These are phyloP conservation scores for Heteronetta atricapilla DNA, from an alignment of 2,113 vertebrate genomes.

Conservation along the genomic window DNA sequence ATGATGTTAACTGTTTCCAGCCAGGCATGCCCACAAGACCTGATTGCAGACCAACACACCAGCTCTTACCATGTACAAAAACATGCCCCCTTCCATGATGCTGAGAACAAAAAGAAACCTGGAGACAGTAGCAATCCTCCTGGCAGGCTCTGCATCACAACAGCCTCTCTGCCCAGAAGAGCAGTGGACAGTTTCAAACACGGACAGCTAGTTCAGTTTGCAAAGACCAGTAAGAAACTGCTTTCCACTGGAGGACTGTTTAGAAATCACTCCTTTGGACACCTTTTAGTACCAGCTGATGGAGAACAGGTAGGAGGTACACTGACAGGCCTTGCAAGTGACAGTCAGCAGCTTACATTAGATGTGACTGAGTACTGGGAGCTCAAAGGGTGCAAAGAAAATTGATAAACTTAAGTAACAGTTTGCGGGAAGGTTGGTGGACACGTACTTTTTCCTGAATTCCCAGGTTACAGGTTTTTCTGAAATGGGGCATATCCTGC, in stretches of 20 bases:
- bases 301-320: background rate
- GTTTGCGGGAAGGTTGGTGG: background rate
- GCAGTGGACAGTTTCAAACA: accelerated
- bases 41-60: background rate
- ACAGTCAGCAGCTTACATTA: background rate
- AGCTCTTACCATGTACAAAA: background rate
- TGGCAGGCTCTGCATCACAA: background rate
- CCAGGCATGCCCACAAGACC: background rate
- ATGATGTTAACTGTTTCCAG: background rate
- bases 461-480: background rate
- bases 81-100: background rate
- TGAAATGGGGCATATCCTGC: background rate
- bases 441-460: accelerated
- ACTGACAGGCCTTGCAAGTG: background rate
- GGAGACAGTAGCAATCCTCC: background rate
- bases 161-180: background rate
- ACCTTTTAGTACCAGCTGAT: background rate
- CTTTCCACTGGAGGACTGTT: background rate
- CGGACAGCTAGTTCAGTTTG: background rate
- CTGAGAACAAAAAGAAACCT: background rate
- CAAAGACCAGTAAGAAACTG: background rate
- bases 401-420: background rate
- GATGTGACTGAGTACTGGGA: background rate
- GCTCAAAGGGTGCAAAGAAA: background rate
- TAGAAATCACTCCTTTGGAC: background rate